phyloP scores from a whole-genome alignment of 2,797 vertebrate genomes.

The Hippopotamyrus pictus region DNA sequence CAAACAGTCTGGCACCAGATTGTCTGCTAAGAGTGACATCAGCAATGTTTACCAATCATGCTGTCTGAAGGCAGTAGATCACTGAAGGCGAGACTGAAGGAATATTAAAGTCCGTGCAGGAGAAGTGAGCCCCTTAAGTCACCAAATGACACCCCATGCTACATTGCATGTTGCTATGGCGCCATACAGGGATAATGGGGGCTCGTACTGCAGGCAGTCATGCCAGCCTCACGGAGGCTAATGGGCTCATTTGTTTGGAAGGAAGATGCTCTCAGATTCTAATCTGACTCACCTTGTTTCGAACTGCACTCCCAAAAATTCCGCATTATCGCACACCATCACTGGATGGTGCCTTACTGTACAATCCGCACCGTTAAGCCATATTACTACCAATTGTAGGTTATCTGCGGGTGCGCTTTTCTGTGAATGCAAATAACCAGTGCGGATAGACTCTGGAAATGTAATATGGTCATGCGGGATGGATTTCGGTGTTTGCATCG shows the following conservation, averaged over 20 bases:
- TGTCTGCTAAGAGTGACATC: neutral
- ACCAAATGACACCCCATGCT: neutral
- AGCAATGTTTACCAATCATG: neutral
- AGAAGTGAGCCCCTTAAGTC: neutral
- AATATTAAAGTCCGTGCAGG: neutral
- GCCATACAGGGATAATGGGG: neutral
- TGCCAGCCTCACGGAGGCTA: neutral
- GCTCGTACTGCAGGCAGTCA: neutral
- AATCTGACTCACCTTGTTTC: neutral
- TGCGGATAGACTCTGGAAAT: neutral
- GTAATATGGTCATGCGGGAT: neutral
- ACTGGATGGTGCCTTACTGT: neutral
- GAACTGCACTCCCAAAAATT: neutral
- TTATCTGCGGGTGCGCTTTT: neutral
- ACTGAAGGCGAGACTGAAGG: neutral
- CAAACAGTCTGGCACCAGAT: neutral
- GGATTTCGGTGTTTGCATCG: neutral
- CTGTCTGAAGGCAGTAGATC: neutral
- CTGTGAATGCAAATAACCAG: neutral
- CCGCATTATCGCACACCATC: neutral
- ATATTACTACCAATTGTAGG: neutral
- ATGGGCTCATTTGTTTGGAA: neutral
- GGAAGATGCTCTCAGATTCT: neutral
- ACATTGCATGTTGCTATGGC: neutral
- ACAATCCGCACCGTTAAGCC: neutral